These are phyloP conservation scores for Leptopterna dolabrata DNA, from an alignment of 2,888 invertebrate species.

Conservation along the genomic window DNA sequence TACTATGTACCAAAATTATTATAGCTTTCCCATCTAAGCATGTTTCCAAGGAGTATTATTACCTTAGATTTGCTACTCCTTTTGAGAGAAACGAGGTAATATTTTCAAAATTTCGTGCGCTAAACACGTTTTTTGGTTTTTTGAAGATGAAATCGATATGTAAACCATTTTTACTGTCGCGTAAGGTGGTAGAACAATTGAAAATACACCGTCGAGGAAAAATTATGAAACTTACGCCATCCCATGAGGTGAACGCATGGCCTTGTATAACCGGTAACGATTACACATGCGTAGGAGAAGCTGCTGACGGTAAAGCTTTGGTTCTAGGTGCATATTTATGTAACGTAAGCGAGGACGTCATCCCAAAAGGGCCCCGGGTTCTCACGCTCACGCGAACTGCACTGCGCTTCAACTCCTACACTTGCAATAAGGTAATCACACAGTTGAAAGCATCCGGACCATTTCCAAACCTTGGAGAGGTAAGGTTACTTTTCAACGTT, in stretches of 20 bases:
- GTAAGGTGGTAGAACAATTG: neutral
- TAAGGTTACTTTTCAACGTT: slow-evolving; percentile 75
- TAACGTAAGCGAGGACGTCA: slow-evolving; percentile 45
- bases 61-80: neutral
- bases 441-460: slow-evolving; percentile 65
- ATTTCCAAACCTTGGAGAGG: slow-evolving; percentile 71
- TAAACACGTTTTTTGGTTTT: neutral
- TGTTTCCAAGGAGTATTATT: neutral
- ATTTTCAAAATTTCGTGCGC: neutral
- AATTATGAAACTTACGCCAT: slow-evolving; percentile 19
- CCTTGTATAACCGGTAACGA: slow-evolving; percentile 8
- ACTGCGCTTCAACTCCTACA: slow-evolving; percentile 58
- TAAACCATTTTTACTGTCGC: neutral
- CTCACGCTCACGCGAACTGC: slow-evolving; percentile 60
- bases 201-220: neutral
- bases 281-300: slow-evolving; percentile 53
- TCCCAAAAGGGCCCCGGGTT: neutral
- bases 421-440: slow-evolving; percentile 55
- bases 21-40: too few species aligned
- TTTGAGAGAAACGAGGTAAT: neutral
- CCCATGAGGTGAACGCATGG: slow-evolving; percentile 55
- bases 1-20: too few species aligned
- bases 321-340: slow-evolving; percentile 57
- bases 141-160: neutral
- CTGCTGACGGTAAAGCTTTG: slow-evolving; percentile 59